Conservation (phyloP, 2,113 vertebrate genomes). For the Microcebus lehilahytsara region DNA sequence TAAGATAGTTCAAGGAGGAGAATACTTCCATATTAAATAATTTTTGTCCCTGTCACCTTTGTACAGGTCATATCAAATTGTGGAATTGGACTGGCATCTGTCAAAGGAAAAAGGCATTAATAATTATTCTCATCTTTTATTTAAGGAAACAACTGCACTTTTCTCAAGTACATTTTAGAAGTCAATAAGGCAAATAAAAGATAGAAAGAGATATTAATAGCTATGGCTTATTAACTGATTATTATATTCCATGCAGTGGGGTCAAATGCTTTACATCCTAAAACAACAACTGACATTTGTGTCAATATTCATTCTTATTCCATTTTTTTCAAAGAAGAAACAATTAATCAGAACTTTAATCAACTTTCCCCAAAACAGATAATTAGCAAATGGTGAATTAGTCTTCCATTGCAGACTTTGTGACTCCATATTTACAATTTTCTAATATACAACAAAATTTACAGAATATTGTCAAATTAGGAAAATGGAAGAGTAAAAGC, state of each 20-base stretch:
- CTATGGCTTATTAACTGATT: background rate
- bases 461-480: background rate
- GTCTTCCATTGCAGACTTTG: background rate
- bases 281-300: background rate
- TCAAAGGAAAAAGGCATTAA: background rate
- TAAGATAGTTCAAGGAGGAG: background rate
- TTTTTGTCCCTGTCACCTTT: background rate
- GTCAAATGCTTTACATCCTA: background rate
- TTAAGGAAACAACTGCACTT: background rate
- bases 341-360: background rate
- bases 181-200: background rate
- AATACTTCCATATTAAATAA: background rate
- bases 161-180: background rate
- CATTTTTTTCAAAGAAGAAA: background rate
- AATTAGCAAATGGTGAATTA: background rate
- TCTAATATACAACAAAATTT: background rate
- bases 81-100: background rate
- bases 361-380: background rate
- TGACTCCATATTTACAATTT: background rate
- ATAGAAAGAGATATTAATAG: background rate
- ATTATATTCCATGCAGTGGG: background rate
- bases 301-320: background rate
- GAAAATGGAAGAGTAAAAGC: background rate
- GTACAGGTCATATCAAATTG: background rate
- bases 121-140: background rate